Conservation (phyloP, 2,888 invertebrate species). For the Pemphredon lugubris region DNA sequence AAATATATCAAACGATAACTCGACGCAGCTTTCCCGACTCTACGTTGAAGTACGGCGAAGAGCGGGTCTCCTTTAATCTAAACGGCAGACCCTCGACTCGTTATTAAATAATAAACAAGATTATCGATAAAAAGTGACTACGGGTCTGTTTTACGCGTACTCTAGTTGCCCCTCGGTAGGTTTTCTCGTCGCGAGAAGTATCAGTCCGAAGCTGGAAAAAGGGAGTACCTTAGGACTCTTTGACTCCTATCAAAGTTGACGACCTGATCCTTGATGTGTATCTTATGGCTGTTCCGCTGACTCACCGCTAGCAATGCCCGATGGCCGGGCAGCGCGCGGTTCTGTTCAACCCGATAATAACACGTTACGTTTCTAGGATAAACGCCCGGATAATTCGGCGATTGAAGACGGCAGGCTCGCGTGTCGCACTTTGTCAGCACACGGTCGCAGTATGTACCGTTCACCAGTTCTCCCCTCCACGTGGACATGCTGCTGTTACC, state of each 20-base stretch:
- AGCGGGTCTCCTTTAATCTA: too few species aligned
- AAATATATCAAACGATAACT: too few species aligned
- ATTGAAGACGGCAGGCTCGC: conserved; percentile 88
- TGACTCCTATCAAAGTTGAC: conserved; percentile 90
- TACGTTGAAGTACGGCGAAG: too few species aligned
- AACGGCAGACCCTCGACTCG: too few species aligned
- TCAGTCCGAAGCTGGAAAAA: too few species aligned
- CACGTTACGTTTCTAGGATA: conserved; percentile 94
- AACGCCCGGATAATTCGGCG: conserved; percentile 94
- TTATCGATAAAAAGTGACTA: too few species aligned
- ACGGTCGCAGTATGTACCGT: conserved; percentile 91
- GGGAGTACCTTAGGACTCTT: conserved; percentile 88
- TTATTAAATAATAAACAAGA: too few species aligned
- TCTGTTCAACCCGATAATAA: conserved; percentile 87
- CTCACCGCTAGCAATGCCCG: conserved; percentile 89
- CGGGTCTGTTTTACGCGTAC: too few species aligned
- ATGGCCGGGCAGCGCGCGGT: conserved; percentile 85
- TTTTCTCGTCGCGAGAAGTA: too few species aligned
- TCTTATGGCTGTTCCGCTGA: conserved; percentile 90
- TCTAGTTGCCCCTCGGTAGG: too few species aligned
- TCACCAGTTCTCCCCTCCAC: conserved; percentile 89
- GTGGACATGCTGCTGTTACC: conserved; percentile 88
- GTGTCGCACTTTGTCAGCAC: conserved; percentile 90
- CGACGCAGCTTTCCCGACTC: too few species aligned
- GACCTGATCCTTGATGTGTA: conserved; percentile 90